phyloP scores from a whole-genome alignment of 2,797 vertebrate species.

The Anguilla megastoma region DNA sequence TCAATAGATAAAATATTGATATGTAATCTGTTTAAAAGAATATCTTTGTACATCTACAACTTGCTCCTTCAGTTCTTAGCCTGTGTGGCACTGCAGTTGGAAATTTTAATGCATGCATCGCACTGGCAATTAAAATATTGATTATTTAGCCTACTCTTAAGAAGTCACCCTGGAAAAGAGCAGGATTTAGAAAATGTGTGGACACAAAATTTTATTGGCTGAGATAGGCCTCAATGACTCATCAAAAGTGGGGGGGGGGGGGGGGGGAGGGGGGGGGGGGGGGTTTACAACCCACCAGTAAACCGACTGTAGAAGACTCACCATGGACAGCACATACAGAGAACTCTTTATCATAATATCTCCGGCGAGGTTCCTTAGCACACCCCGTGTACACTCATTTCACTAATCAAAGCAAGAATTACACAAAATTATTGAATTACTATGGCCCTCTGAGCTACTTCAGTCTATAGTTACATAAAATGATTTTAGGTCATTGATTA shows the following conservation, averaged over 20 bases:
- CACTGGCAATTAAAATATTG: slow-evolving; percentile 39
- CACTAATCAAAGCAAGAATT: slow-evolving; percentile 8
- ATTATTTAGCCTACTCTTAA: slow-evolving; percentile 30
- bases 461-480: slow-evolving; percentile 23
- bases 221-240: slow-evolving; percentile 31
- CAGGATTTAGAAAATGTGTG: slow-evolving; percentile 22
- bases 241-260: neutral
- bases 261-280: neutral
- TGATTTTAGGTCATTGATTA: slow-evolving; percentile 23
- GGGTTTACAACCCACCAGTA: neutral
- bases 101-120: slow-evolving; percentile 11
- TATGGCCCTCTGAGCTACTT: slow-evolving; percentile 10
- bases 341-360: slow-evolving; percentile 25
- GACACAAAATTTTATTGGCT: slow-evolving; percentile 28
- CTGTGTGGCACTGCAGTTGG: neutral
- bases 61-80: neutral
- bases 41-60: neutral
- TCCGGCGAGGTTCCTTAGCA: slow-evolving; percentile 11
- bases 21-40: neutral
- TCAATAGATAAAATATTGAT: neutral
- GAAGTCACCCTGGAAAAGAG: slow-evolving; percentile 29
- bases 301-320: neutral
- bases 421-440: neutral
- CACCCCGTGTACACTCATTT: slow-evolving; percentile 14
- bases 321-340: neutral